Evolutionary conservation across 2,888 invertebrate genomes (phyloP), one percentile per base, ranked within the genome.

Genomic region (Schizaphis graminum): DNA sequence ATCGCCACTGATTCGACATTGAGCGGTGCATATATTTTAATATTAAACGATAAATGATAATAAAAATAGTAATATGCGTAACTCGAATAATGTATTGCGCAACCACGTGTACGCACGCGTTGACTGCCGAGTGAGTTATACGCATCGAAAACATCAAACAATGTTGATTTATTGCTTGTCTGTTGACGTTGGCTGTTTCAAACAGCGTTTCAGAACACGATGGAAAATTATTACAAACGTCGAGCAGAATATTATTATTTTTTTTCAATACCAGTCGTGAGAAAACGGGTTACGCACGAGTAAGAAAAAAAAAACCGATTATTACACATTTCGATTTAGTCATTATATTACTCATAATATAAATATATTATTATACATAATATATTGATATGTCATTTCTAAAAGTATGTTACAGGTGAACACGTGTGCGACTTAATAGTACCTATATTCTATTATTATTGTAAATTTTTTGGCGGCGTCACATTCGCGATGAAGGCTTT

Each of bases 71-170:
- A 67, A 67, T 67, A 35, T 35, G 57, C 44, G 57, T 44, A 89
- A 49, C 11, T 35, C 67, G 44, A 26, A 56, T 53, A 4, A 10
- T 13, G 5, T 28, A 61, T 89, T 61, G 47, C 89, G 61, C 89
- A 89, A 61, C n/a, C n/a, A n/a, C 35, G 8, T 49, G 47, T 77
- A 35, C 77, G 26, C 44, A 67, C 67, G 67, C 67, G 67, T 16
- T 7, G 49, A 35, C 28, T 47, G 49, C 28, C 47, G 49, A 49
- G 49, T 90, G 90, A 91, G 90, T 77, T 49, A 77, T 91, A 49
- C 49, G 49, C 77, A 67, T 91, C 90, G 77, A 91, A 91, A 91
- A 91, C 90, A 91, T 91, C 67, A 67, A 91, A 91, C 67, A n/a
- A 11, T 53, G 91, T 91, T 77, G 91, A 90, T 90, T 90, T 90